Evolutionary conservation across 2,888 invertebrate genomes (phyloP).

Genomic region (Gryllus longicercus): DNA sequence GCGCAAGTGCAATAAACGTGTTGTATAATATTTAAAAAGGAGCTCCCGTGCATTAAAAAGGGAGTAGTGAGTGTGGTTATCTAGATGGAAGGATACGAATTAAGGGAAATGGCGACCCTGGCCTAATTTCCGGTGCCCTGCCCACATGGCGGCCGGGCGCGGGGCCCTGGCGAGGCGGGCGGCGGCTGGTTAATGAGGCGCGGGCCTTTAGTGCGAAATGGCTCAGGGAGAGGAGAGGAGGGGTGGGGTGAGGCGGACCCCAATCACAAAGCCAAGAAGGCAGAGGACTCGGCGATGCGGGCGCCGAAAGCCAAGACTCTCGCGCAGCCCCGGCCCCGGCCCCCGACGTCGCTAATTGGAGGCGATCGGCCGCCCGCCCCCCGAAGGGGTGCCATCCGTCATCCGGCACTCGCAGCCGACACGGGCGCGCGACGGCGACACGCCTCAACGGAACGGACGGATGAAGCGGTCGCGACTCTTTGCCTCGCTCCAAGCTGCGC

Average conservation of each 20-base stretch:
- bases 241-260: neutral
- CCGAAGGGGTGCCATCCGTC: too few relatives aligned
- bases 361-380: too few relatives aligned
- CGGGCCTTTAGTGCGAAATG: neutral
- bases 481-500: too few relatives aligned
- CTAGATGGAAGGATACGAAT: conserved; percentile 1
- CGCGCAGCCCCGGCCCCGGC: too few relatives aligned
- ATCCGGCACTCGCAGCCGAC: too few relatives aligned
- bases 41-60: neutral
- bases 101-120: conserved; percentile 17
- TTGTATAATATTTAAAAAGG: neutral
- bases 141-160: neutral
- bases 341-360: too few relatives aligned
- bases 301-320: too few relatives aligned
- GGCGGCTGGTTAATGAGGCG: neutral
- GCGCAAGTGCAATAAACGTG: conserved; percentile 8
- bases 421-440: too few relatives aligned
- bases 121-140: neutral
- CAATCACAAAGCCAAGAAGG: too few relatives aligned
- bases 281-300: too few relatives aligned
- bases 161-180: neutral
- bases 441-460: too few relatives aligned
- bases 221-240: neutral
- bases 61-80: neutral
- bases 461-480: too few relatives aligned